Evolutionary conservation across 2,888 invertebrate genomes (phyloP), one percentile per base, ranked within the genome.

Genomic region (Lasioglossum pauxillum): DNA sequence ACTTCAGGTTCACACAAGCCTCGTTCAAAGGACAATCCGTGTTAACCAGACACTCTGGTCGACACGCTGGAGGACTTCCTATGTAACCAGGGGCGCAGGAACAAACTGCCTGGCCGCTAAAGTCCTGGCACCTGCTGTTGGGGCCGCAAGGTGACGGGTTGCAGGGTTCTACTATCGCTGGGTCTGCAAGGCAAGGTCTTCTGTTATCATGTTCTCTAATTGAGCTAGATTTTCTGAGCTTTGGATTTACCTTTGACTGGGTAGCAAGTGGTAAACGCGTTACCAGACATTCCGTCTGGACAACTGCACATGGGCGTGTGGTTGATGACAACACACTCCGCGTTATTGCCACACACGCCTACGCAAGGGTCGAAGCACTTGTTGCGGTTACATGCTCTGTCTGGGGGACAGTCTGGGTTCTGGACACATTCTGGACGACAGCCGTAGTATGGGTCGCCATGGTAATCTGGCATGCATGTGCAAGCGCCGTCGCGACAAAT

Each of bases 291-390:
- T 72, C 96, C 97, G 77, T 95, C 92, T 19, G 95, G 95, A 91
- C 96, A 96, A 89, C 95, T 95, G 89, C 97, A 97, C 91, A 96
- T 96, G 1, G 97, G 96, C 75, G 96, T 95, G 89, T 96, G 98
- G 93, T 98, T 98, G 87, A 97, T 96, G 41, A 97, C 97, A 92
- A 97, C 96, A 93, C 98, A 98, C 86, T 97, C 96, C 2, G 98
- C 97, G 93, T 97, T 97, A 77, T 96, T 95, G 19, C 98, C 98
- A 94, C 98, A 98, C 92, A 97, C 97, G 88, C 97, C 97, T 35
- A 96, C 96, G 91, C 98, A 98, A 8, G 98, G 98, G 95, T 98
- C 97, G n/a, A 96, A 95, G 93, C 98, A 98, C 95, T 98, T 98
- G 84, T 97, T 97, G 86, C 97, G 96, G 57, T 97, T 96, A 93